Percentiles rank a stretch among this genome's conserved stretches.
These are phyloP conservation scores for Saturnia pavonia DNA, from an alignment of 2,888 invertebrate species.

Conservation along the genomic window DNA sequence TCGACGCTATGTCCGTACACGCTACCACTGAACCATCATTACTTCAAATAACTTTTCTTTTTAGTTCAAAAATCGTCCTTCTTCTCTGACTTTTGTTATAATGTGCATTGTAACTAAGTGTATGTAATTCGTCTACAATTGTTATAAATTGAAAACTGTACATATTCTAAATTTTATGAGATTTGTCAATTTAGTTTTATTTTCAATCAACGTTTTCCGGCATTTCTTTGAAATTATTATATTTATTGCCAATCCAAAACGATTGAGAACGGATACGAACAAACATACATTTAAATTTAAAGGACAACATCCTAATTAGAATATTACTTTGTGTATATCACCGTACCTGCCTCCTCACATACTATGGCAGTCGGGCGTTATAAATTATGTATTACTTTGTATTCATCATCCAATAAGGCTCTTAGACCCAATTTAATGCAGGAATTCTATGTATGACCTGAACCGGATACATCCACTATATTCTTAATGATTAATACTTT, in stretches of 20 bases:
- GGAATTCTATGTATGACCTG: background rate
- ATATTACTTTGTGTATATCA: slow-evolving; percentile 1
- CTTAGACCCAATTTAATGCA: background rate
- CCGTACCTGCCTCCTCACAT: background rate
- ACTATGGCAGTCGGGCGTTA: background rate
- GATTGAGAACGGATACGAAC: background rate
- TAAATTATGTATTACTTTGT: slow-evolving; percentile 3
- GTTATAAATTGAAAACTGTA: background rate
- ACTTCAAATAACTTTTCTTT: background rate
- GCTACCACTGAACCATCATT: too few relatives aligned
- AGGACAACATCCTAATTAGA: slow-evolving; percentile 5
- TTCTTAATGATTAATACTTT: background rate
- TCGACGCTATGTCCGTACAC: too few relatives aligned
- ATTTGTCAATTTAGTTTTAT: background rate
- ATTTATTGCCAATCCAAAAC: background rate
- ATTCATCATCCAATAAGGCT: background rate
- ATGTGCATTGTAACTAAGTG: background rate
- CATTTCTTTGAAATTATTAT: background rate
- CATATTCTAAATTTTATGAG: background rate
- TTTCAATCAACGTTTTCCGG: background rate
- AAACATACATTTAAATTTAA: background rate
- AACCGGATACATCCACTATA: background rate
- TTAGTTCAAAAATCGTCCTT: background rate
- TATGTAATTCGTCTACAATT: background rate
- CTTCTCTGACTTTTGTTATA: background rate